These are phyloP conservation scores for Clytia hemisphaerica DNA, from an alignment of 30 jellyfish, hydroid and myxozoan genomes.

Conservation along the genomic window DNA sequence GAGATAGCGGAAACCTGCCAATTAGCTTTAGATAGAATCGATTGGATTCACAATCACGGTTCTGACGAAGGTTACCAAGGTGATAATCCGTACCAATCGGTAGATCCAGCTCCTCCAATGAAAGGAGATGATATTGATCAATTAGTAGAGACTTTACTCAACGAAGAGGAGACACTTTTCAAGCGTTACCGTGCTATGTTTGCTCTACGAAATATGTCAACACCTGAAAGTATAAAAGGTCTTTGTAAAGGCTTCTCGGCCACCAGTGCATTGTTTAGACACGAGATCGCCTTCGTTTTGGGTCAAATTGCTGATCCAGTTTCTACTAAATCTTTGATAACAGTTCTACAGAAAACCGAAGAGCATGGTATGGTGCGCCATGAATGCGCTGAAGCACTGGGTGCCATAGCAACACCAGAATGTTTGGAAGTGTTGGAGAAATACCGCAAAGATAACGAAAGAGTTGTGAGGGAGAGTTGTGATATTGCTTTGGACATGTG, in stretches of 20 bases:
- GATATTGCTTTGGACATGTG: slow-evolving; percentile 90
- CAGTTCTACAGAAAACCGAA: slow-evolving; percentile 20
- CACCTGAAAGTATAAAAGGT: slow-evolving; percentile 51
- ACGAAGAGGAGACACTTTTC: slow-evolving; percentile 59
- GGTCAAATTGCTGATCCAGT: slow-evolving; percentile 91
- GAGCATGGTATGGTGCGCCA: slow-evolving; percentile 98
- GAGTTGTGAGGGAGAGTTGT: slow-evolving; percentile 89
- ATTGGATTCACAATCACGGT: slow-evolving; percentile 46
- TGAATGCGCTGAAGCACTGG: slow-evolving; percentile 98
- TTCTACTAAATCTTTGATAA: slow-evolving; percentile 53
- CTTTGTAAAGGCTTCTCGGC: slow-evolving; percentile 72
- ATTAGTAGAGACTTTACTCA: slow-evolving; percentile 37
- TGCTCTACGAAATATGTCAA: slow-evolving; percentile 62
- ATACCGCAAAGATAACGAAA: slow-evolving; percentile 44
- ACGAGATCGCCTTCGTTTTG: slow-evolving; percentile 90
- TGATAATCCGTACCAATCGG: slow-evolving; percentile 61
- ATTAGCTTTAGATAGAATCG: slow-evolving; percentile 65
- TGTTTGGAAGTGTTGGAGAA: slow-evolving; percentile 39
- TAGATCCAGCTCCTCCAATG: slow-evolving; percentile 98
- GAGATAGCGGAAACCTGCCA: slow-evolving; percentile 99
- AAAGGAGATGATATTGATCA: slow-evolving; percentile 11
- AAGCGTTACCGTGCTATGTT: slow-evolving; percentile 96
- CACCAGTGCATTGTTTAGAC: slow-evolving; percentile 87
- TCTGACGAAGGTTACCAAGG: background rate
- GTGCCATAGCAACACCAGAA: slow-evolving; percentile 78